Base-by-base conservation (phyloP, 2,113 vertebrate genomes). In the Ceyx cyanopectus region DNA sequence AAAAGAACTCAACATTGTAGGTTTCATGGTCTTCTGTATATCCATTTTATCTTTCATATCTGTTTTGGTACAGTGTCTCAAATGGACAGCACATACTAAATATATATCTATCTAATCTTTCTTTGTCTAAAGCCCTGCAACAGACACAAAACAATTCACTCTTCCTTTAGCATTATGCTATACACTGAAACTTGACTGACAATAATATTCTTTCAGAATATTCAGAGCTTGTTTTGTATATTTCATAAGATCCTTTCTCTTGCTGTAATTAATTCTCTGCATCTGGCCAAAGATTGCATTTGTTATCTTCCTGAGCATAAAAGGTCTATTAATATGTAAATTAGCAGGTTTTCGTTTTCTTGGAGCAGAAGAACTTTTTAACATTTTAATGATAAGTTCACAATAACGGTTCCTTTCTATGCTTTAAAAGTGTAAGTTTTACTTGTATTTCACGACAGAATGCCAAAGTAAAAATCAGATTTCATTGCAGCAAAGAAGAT, bases 211-310 rank as follows among this genome's bases (percentile, higher is more conserved):
- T 68, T 74, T 67, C 50, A 48, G 24, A 89, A 79, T 37, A 84
- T 76, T 60, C 88, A 73, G 50, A 48, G 14, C 57, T 86, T 70
- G n/a, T 62, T 90, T 74, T 79, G 62, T 94, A 6, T 61, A 53
- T 68, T 79, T 50, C 57, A 50, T 8, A 22, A 66, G 40, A 81
- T 93, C n/a, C 80, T 92, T 89, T 93, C 66, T 81, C 78, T 81
- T 46, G 21, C 74, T 93, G 86, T 73, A 92, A 96, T 96, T 95
- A 95, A 94, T 88, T 92, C 85, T 81, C 88, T 62, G 41, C 81
- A 90, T 93, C 89, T 89, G 81, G 54, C 57, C 73, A 68, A 86
- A 93, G 80, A 93, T 89, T 65, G 57, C 17, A 18, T 53, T 89
- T 86, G 48, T 92, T 88, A 93, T 88, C 83, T 89, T 75, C 45